Conservation (phyloP, 2,888 invertebrate species). For the Morpho achilles region DNA sequence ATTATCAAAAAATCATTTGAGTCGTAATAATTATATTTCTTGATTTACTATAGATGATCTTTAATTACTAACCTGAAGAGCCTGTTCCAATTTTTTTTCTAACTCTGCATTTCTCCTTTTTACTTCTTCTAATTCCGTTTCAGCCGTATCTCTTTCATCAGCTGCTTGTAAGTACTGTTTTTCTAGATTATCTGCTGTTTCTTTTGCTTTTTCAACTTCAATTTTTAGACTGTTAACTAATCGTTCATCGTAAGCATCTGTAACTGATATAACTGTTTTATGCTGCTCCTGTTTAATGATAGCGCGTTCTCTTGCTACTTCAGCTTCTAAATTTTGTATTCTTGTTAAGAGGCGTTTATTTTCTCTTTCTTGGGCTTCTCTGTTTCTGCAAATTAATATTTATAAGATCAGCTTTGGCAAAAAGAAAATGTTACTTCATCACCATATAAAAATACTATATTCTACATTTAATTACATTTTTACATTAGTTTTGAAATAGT, state of each 20-base stretch:
- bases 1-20: too few relatives aligned
- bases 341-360: slow-evolving; percentile 89
- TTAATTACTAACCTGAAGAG: slow-evolving; percentile 71
- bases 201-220: slow-evolving; percentile 87
- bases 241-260: slow-evolving; percentile 81
- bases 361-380: slow-evolving; percentile 91
- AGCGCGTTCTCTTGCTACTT: slow-evolving; percentile 85
- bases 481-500: too few relatives aligned
- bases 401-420: background rate
- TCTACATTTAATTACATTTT: too few relatives aligned
- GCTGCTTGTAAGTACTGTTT: slow-evolving; percentile 87
- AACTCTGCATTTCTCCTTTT: slow-evolving; percentile 87
- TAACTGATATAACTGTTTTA: slow-evolving; percentile 74
- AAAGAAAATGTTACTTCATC: too few relatives aligned
- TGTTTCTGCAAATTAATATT: slow-evolving; percentile 76
- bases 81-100: slow-evolving; percentile 87
- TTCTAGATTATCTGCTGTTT: slow-evolving; percentile 88
- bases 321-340: slow-evolving; percentile 89
- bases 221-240: slow-evolving; percentile 84
- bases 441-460: too few relatives aligned
- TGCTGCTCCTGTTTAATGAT: slow-evolving; percentile 73
- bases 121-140: slow-evolving; percentile 88
- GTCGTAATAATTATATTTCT: background rate
- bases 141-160: slow-evolving; percentile 86
- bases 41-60: background rate